A percentile compares a stretch with the other conserved stretches of the same genome.
phyloP scores from a whole-genome alignment of 2,888 invertebrate genomes.

The Phengaris arion region DNA sequence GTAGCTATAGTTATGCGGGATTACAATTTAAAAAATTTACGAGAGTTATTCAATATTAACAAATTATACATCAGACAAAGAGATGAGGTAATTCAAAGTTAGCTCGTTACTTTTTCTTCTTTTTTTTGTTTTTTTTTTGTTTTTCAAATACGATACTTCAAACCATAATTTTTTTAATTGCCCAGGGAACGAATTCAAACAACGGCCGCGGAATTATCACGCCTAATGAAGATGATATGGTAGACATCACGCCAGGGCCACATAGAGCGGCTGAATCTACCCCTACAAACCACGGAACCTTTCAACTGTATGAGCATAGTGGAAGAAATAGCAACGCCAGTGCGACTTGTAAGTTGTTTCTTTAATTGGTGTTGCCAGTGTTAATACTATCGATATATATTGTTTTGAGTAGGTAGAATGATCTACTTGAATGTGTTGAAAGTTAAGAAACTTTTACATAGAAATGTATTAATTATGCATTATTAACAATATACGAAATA shows the following conservation, averaged over 20 bases:
- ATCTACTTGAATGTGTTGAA: background rate
- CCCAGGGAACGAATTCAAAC: slow-evolving; percentile 49
- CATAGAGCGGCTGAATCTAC: slow-evolving; percentile 56
- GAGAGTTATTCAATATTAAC: too few relatives aligned
- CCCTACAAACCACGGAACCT: slow-evolving; percentile 70
- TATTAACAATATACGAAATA: background rate
- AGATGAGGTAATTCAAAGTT: too few relatives aligned
- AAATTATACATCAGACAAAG: too few relatives aligned
- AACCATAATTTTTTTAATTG: background rate
- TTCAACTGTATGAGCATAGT: slow-evolving; percentile 66
- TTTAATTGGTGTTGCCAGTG: background rate
- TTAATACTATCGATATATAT: slow-evolving; percentile 24
- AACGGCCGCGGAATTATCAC: slow-evolving; percentile 55
- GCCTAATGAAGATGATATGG: slow-evolving; percentile 61
- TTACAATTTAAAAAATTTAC: too few relatives aligned
- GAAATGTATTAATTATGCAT: background rate
- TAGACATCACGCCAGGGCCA: slow-evolving; percentile 62
- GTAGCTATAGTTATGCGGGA: too few relatives aligned
- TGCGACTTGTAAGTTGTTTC: slow-evolving; percentile 54
- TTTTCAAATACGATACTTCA: too few relatives aligned
- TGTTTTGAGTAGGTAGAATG: background rate
- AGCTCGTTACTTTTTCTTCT: background rate
- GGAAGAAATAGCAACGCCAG: slow-evolving; percentile 56
- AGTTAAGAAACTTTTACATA: background rate
- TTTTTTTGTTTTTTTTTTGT: background rate